A percentile compares a stretch with the other conserved stretches of the same genome.
These are phyloP conservation scores for Polypterus bichir DNA, from an alignment of 2,113 vertebrate species.

Conservation along the genomic window DNA sequence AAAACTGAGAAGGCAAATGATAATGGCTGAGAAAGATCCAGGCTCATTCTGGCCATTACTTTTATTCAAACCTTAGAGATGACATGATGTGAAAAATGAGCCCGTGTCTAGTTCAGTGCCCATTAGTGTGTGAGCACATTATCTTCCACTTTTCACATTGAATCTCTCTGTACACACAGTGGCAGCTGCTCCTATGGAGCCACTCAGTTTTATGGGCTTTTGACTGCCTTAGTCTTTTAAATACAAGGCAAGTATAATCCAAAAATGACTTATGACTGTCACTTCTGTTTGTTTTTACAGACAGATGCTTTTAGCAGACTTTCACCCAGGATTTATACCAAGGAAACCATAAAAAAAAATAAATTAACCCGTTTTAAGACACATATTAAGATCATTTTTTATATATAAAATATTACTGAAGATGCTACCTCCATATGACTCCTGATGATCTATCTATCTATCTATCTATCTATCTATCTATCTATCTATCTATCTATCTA, in stretches of 20 bases:
- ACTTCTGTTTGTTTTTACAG: constrained; percentile 36
- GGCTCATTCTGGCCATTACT: constrained; percentile 86
- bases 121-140: constrained; percentile 96
- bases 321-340: constrained; percentile 13
- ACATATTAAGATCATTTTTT: neutral
- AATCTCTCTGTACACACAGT: constrained; percentile 60
- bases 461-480: too few relatives aligned
- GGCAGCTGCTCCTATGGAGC: constrained; percentile 64
- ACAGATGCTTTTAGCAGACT: constrained; percentile 41
- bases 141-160: constrained; percentile 88
- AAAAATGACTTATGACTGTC: constrained; percentile 40
- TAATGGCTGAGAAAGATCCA: constrained; percentile 85
- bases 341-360: constrained; percentile 27
- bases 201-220: constrained; percentile 62
- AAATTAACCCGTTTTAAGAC: constrained; percentile 35
- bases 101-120: constrained; percentile 93
- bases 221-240: constrained; percentile 50
- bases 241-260: constrained; percentile 37
- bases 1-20: constrained; percentile 88
- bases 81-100: constrained; percentile 99
- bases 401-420: neutral
- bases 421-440: too few relatives aligned
- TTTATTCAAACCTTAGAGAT: constrained; percentile 94
- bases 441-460: too few relatives aligned
- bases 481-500: too few relatives aligned